Percentiles rank a stretch among this genome's conserved stretches.
Evolutionary conservation across 1,140 invertebrate genomes (phyloP).

Genomic region (Saccostrea echinata): DNA sequence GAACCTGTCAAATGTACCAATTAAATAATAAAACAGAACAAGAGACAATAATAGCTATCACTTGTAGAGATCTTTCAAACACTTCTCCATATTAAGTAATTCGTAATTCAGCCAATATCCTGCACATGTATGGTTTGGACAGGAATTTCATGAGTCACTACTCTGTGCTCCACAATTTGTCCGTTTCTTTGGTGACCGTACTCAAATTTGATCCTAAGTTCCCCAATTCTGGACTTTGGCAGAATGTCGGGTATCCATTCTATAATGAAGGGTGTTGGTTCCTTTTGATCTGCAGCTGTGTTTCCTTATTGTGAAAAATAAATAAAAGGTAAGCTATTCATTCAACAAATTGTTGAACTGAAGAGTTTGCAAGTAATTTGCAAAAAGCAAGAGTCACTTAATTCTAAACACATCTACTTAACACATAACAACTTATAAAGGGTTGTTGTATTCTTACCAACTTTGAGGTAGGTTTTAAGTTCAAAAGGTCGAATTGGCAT

Average conservation of each 20-base stretch:
- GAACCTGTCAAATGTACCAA: too few relatives aligned
- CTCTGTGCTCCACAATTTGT: conserved; percentile 75
- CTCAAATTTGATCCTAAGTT: conserved; percentile 85
- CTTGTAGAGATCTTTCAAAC: too few relatives aligned
- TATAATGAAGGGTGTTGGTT: conserved; percentile 87
- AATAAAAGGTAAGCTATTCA: conserved; percentile 65
- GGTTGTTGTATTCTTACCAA: conserved; percentile 81
- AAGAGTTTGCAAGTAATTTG: too few relatives aligned
- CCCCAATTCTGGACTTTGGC: conserved; percentile 86
- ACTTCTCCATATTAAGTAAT: neutral
- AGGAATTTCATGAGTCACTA: conserved; percentile 54
- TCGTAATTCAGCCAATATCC: conserved; percentile 39
- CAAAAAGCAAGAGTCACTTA: too few relatives aligned
- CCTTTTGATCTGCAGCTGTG: conserved; percentile 83
- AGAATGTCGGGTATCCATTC: conserved; percentile 89
- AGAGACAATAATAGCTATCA: too few relatives aligned
- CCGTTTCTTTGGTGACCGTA: conserved; percentile 84
- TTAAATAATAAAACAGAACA: too few relatives aligned
- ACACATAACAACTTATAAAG: too few relatives aligned
- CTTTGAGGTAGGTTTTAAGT: conserved; percentile 87
- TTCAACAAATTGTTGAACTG: neutral
- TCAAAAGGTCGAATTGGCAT: conserved; percentile 85
- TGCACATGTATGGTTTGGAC: conserved; percentile 66
- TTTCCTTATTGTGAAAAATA: conserved; percentile 79
- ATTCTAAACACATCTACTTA: too few relatives aligned